Evolutionary conservation across 1,140 invertebrate genomes (phyloP).

Genomic region (Lasioglossum albipes): DNA sequence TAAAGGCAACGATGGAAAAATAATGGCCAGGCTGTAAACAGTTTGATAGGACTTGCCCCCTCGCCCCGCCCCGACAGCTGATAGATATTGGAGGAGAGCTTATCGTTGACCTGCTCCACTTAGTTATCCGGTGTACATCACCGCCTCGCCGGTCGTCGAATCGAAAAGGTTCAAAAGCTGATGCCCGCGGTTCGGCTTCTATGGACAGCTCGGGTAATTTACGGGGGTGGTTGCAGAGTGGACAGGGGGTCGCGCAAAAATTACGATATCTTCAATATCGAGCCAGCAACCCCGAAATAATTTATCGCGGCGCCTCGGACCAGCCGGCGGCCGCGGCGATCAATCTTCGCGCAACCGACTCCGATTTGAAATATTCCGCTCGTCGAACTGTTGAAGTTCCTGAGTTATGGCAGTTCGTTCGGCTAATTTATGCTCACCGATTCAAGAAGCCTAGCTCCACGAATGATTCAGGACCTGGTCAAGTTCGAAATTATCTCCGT

Average conservation of each 20-base stretch:
- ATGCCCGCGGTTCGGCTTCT: not conserved
- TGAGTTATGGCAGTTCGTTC: not conserved
- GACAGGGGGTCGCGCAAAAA: not conserved
- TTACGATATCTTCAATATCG: slow-evolving; percentile 24
- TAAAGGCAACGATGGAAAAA: slow-evolving; percentile 27
- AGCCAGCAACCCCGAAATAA: not conserved
- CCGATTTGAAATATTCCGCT: slow-evolving; percentile 5
- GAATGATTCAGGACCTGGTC: too few relatives aligned
- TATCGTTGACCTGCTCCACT: slow-evolving; percentile 48
- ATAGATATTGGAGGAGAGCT: slow-evolving; percentile 36
- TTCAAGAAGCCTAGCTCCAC: not conserved
- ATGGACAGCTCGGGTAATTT: slow-evolving; percentile 20
- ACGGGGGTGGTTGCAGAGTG: not conserved
- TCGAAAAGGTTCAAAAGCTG: slow-evolving; percentile 21
- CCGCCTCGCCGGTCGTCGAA: not conserved
- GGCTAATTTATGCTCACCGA: not conserved
- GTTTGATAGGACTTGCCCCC: slow-evolving; percentile 9
- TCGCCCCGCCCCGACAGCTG: slow-evolving; percentile 10
- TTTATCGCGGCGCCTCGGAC: slow-evolving; percentile 6
- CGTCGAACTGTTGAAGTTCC: not conserved
- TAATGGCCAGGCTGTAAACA: slow-evolving; percentile 5
- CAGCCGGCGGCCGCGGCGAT: not conserved
- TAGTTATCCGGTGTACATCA: slow-evolving; percentile 31
- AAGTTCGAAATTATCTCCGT: too few relatives aligned
- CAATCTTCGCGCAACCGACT: slow-evolving; percentile 15